Percentiles rank a stretch among this genome's conserved stretches.
These are phyloP conservation scores for Cancer borealis DNA, from an alignment of 2,888 invertebrate genomes.

Conservation along the genomic window DNA sequence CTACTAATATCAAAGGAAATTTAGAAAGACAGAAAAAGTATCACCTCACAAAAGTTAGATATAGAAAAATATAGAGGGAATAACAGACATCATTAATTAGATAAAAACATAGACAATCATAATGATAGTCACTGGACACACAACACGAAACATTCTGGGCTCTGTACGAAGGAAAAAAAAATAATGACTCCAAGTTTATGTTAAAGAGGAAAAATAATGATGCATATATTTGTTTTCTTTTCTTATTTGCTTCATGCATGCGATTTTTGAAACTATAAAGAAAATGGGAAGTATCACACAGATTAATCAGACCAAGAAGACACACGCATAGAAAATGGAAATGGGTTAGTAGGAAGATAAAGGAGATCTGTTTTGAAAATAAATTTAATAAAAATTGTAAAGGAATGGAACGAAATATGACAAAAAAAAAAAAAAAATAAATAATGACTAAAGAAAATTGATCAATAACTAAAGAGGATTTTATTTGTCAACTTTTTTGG, in stretches of 20 bases:
- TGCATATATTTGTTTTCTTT: background rate
- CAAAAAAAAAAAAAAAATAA: background rate
- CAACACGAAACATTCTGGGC: slow-evolving; percentile 29
- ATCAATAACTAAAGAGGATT: background rate
- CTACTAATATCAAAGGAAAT: background rate
- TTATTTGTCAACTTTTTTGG: background rate
- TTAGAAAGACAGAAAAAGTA: background rate
- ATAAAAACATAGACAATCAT: background rate
- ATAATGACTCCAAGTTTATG: background rate
- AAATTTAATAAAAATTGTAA: background rate
- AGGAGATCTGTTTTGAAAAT: background rate
- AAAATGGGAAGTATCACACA: slow-evolving; percentile 22
- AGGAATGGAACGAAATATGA: background rate
- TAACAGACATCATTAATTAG: background rate
- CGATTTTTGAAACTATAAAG: background rate
- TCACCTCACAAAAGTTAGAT: background rate
- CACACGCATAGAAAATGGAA: slow-evolving; percentile 7
- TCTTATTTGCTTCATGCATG: background rate
- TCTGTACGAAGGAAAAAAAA: slow-evolving; percentile 15
- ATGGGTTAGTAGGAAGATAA: background rate
- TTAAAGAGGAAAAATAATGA: background rate
- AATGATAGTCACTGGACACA: slow-evolving; percentile 2
- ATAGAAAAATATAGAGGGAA: background rate
- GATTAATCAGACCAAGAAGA: slow-evolving; percentile 26
- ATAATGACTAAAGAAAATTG: background rate